phyloP scores from a whole-genome alignment of 2,888 invertebrate species.

The Tanaodytes sp. region DNA sequence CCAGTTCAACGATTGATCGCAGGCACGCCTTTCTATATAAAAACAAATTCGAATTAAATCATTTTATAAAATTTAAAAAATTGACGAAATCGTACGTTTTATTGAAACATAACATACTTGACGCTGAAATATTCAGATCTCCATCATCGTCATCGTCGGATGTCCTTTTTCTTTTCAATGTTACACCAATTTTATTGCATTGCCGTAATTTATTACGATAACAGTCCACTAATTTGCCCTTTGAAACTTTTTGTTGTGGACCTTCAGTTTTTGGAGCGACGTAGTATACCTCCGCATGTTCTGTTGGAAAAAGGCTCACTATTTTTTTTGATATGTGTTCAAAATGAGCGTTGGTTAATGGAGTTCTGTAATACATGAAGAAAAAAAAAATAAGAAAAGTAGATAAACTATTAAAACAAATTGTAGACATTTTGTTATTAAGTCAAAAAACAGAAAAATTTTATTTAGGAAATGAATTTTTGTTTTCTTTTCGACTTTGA shows the following conservation, averaged over 20 bases:
- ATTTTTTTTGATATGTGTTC: constrained; percentile 21
- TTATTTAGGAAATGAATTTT: neutral
- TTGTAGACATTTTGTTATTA: neutral
- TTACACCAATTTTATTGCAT: neutral
- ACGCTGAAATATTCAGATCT: no score
- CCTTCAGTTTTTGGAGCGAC: constrained; percentile 34
- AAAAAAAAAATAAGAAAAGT: neutral
- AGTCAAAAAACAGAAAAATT: no score
- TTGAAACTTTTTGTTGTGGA: constrained; percentile 32
- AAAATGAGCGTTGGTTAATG: constrained; percentile 13
- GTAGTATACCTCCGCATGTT: constrained; percentile 25
- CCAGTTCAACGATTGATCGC: constrained; percentile 18
- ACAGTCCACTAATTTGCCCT: constrained; percentile 33
- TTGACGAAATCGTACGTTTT: no score
- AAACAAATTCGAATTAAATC: no score
- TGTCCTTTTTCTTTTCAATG: no score
- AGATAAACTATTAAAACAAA: neutral
- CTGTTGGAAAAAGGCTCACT: constrained; percentile 26
- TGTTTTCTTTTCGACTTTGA: no score
- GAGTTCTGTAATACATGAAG: neutral
- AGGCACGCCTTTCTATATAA: constrained; percentile 4
- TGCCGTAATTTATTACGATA: constrained; percentile 34
- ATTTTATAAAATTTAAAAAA: no score
- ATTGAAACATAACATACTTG: no score
- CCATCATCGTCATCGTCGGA: no score